Evolutionary conservation across 2,797 vertebrate genomes (phyloP).

Genomic region (Alosa sapidissima): DNA sequence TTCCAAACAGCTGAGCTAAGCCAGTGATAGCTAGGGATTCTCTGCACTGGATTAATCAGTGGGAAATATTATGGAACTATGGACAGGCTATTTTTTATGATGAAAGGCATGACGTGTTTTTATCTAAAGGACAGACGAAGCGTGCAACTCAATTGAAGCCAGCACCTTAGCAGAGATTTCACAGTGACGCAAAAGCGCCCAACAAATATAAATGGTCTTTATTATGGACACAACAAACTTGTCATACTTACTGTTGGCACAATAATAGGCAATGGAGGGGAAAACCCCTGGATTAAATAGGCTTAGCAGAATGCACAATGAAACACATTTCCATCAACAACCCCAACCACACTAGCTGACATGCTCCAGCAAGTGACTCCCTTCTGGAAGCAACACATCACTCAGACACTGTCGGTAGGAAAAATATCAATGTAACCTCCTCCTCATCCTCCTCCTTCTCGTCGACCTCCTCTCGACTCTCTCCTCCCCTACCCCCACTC

Average conservation of each 20-base stretch:
- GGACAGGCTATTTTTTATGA: neutral
- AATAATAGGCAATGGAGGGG: neutral
- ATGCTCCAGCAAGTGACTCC: slow-evolving; percentile 47
- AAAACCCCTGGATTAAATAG: slow-evolving; percentile 28
- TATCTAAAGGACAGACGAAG: neutral
- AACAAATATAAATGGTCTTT: neutral
- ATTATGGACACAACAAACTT: neutral
- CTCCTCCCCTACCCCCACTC: neutral
- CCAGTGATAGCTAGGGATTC: neutral
- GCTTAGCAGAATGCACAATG: slow-evolving; percentile 42
- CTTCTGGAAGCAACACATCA: slow-evolving; percentile 47
- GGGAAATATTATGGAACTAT: slow-evolving; percentile 3
- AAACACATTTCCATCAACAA: slow-evolving; percentile 49
- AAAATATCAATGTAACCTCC: slow-evolving; percentile 1
- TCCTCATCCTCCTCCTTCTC: neutral
- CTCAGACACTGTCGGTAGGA: neutral
- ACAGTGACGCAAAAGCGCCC: neutral
- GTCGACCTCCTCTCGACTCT: neutral
- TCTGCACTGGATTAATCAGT: neutral
- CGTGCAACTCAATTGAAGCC: neutral
- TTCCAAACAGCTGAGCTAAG: neutral
- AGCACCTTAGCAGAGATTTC: neutral
- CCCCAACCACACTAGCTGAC: slow-evolving; percentile 29
- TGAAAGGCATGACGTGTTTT: neutral
- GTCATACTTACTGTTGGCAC: slow-evolving; percentile 5